Evolutionary conservation across 2,888 invertebrate genomes (phyloP).

Genomic region (Stenolophus ochropezus): DNA sequence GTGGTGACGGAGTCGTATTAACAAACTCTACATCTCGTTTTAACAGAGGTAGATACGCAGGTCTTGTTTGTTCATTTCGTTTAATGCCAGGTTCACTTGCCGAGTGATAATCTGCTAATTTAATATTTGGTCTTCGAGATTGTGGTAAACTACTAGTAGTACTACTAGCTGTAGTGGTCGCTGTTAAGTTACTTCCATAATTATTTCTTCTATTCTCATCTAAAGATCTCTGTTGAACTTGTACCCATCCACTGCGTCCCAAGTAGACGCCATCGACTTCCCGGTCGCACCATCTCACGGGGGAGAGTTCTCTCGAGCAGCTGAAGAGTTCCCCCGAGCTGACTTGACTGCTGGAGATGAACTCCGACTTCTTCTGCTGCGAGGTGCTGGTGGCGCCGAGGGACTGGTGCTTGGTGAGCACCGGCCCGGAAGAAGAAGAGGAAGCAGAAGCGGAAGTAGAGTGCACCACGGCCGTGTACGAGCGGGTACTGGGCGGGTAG

Average conservation of each 20-base stretch:
- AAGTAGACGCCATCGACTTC: slow-evolving; percentile 78
- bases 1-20: slow-evolving; percentile 68
- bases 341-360: slow-evolving; percentile 70
- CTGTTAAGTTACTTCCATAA: slow-evolving; percentile 67
- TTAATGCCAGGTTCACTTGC: slow-evolving; percentile 70
- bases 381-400: slow-evolving; percentile 65
- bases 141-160: slow-evolving; percentile 70
- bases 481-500: slow-evolving; percentile 68
- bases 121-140: slow-evolving; percentile 72
- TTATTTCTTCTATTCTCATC: slow-evolving; percentile 74
- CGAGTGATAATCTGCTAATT: slow-evolving; percentile 75
- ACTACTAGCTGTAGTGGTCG: slow-evolving; percentile 64
- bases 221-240: slow-evolving; percentile 76
- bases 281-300: slow-evolving; percentile 77
- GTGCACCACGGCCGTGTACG: slow-evolving; percentile 65
- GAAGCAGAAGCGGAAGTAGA: slow-evolving; percentile 65
- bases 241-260: slow-evolving; percentile 77
- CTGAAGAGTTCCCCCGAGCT: slow-evolving; percentile 73
- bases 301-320: slow-evolving; percentile 75
- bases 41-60: slow-evolving; percentile 70
- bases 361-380: slow-evolving; percentile 62
- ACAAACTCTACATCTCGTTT: slow-evolving; percentile 69
- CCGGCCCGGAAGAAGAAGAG: slow-evolving; percentile 60
- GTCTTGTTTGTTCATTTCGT: slow-evolving; percentile 66
- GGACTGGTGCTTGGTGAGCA: slow-evolving; percentile 69